These are phyloP conservation scores for Eriocheir sinensis DNA, from an alignment of 1,140 invertebrate genomes.

Conservation along the genomic window DNA sequence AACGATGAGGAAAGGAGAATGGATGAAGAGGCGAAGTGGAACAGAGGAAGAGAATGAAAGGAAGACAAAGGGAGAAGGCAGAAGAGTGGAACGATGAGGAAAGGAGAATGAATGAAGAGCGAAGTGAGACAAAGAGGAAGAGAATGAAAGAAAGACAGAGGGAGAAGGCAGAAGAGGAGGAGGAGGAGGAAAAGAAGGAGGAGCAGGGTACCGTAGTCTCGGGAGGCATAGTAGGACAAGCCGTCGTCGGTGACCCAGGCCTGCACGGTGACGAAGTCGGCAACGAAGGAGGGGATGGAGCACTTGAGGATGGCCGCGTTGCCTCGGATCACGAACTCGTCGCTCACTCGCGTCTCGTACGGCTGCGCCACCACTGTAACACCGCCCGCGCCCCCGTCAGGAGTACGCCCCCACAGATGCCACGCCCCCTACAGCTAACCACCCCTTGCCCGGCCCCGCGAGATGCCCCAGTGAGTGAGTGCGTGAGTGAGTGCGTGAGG, in stretches of 20 bases:
- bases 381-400: constrained; percentile 27
- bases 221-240: constrained; percentile 56
- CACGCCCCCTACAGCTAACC: not conserved
- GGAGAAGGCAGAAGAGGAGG: not conserved
- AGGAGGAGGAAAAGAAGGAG: not conserved
- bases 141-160: not conserved
- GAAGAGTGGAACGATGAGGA: too few species aligned
- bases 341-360: constrained; percentile 81
- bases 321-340: constrained; percentile 82
- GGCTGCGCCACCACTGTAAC: constrained; percentile 79
- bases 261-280: constrained; percentile 79
- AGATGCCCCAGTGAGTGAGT: not conserved
- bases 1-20: too few species aligned
- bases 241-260: constrained; percentile 79
- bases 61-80: too few species aligned
- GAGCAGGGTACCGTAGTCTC: constrained; percentile 63
- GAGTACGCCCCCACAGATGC: not conserved
- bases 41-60: too few species aligned
- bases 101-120: too few species aligned
- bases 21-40: too few species aligned
- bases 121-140: too few species aligned
- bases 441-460: not conserved
- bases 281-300: constrained; percentile 79
- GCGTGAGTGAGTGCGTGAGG: not conserved
- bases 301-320: constrained; percentile 81